These are phyloP conservation scores for Apamea sordens DNA, from an alignment of 2,888 invertebrate genomes.

Conservation along the genomic window DNA sequence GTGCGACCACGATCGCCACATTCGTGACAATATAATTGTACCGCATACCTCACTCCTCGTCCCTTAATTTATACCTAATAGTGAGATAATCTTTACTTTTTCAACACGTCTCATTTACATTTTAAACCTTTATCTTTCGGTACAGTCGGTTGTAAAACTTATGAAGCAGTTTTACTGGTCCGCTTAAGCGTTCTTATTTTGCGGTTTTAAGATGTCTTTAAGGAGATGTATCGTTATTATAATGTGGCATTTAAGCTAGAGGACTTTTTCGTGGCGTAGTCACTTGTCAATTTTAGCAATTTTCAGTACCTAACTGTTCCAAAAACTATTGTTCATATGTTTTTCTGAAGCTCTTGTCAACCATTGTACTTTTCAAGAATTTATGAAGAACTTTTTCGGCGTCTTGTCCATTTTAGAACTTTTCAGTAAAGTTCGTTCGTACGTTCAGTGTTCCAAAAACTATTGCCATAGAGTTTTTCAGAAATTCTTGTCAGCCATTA, in stretches of 20 bases:
- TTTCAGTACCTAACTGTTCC: background rate
- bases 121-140: constrained; percentile 82
- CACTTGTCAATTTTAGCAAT: background rate
- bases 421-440: too few species aligned
- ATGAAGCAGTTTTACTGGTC: constrained; percentile 63
- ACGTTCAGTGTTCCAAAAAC: background rate
- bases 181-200: constrained; percentile 47
- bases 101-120: constrained; percentile 88
- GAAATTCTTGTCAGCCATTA: background rate
- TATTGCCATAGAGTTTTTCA: background rate
- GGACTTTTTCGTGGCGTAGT: background rate
- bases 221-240: constrained; percentile 11
- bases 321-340: background rate
- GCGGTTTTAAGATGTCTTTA: constrained; percentile 38
- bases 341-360: background rate
- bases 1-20: constrained; percentile 73
- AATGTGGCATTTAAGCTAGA: background rate
- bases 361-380: background rate
- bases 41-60: constrained; percentile 85
- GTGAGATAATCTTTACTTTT: constrained; percentile 88
- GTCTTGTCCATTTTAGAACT: background rate
- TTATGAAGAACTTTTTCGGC: background rate
- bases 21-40: constrained; percentile 90
- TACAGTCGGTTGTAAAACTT: constrained; percentile 64
- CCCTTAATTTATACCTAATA: constrained; percentile 90